A percentile compares a stretch with the other conserved stretches of the same genome.
Conservation (phyloP, 2,888 invertebrate genomes). For the Plutella xylostella region DNA sequence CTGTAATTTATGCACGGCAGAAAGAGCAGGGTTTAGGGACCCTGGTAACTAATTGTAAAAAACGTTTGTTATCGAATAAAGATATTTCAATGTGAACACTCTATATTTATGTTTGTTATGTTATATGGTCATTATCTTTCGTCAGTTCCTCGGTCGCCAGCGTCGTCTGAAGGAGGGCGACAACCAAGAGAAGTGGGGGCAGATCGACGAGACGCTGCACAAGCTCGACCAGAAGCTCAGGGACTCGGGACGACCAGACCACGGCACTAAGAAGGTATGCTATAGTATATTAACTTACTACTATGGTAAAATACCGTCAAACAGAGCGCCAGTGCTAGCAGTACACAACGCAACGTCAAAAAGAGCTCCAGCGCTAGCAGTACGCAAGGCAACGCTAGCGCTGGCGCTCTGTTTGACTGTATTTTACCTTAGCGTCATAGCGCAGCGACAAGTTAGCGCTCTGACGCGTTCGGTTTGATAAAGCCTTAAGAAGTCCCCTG, state of each 20-base stretch:
- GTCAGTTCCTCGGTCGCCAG: slow-evolving; percentile 51
- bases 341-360: too few relatives aligned
- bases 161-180: slow-evolving; percentile 49
- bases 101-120: not conserved
- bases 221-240: slow-evolving; percentile 48
- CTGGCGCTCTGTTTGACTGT: too few relatives aligned
- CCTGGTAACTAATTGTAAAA: not conserved
- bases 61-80: not conserved
- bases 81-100: not conserved
- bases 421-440: too few relatives aligned
- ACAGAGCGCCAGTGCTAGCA: not conserved
- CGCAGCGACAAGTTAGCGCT: too few relatives aligned
- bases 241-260: slow-evolving; percentile 52
- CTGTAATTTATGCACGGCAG: too few relatives aligned
- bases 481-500: too few relatives aligned
- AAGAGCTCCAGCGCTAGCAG: too few relatives aligned
- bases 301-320: not conserved
- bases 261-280: slow-evolving; percentile 73
- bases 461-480: too few relatives aligned
- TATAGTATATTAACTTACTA: not conserved
- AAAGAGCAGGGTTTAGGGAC: too few relatives aligned
- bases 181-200: slow-evolving; percentile 50
- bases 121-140: not conserved
- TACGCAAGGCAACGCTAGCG: too few relatives aligned
- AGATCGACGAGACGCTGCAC: slow-evolving; percentile 51